Conservation (phyloP, 2,113 vertebrate species). For the human (Homo sapiens) region GRCh38 chr6:98637501-98638000, state of each 20-base stretch:
- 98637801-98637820: background rate
- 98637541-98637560: slow-evolving; percentile 62
- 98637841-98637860: background rate
- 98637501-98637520: slow-evolving; percentile 62
- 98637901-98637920: background rate
- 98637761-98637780: background rate
- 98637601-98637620: background rate
- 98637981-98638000: background rate
- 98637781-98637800: background rate
- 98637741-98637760: background rate
- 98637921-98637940: background rate
- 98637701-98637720: background rate
- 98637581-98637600: slow-evolving; percentile 38
- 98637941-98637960: background rate
- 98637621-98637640: background rate
- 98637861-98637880: background rate
- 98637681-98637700: slow-evolving; percentile 34
- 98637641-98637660: background rate
- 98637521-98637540: slow-evolving; percentile 70
- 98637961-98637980: background rate
- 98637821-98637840: background rate
- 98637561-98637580: slow-evolving; percentile 71
- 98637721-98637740: background rate
- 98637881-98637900: background rate
- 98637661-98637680: background rate